Evolutionary conservation across 2,113 vertebrate species (phyloP).

Genomic region (western clawed frog (Xenopus tropicalis)): DNA sequence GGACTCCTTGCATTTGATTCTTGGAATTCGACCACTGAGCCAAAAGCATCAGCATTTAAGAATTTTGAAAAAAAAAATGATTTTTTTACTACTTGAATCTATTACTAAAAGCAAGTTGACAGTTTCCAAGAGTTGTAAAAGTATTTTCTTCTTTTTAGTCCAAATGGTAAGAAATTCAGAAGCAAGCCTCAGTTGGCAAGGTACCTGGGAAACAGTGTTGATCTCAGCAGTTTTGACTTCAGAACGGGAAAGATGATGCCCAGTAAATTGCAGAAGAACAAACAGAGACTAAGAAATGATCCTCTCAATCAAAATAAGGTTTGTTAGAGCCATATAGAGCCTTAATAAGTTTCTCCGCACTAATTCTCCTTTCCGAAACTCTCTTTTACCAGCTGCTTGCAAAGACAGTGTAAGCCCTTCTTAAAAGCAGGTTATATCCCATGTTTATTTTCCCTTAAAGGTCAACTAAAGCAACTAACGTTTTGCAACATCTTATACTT

Average conservation of each 20-base stretch:
- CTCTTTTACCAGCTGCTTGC: slow-evolving; percentile 13
- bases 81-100: too few relatives aligned
- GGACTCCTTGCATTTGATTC: too few relatives aligned
- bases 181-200: slow-evolving; percentile 87
- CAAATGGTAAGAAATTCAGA: slow-evolving; percentile 86
- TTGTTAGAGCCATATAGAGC: slow-evolving; percentile 46
- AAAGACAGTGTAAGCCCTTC: not conserved
- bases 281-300: slow-evolving; percentile 79
- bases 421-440: too few relatives aligned
- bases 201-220: slow-evolving; percentile 78
- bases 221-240: slow-evolving; percentile 82
- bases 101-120: too few relatives aligned
- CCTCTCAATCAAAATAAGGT: slow-evolving; percentile 77
- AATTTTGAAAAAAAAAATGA: too few relatives aligned
- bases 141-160: slow-evolving; percentile 62
- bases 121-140: not conserved
- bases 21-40: too few relatives aligned
- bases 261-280: slow-evolving; percentile 85
- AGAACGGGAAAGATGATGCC: slow-evolving; percentile 83
- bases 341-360: not conserved
- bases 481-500: too few relatives aligned
- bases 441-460: too few relatives aligned
- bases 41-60: too few relatives aligned
- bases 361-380: slow-evolving; percentile 30
- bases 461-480: too few relatives aligned